phyloP scores from a whole-genome alignment of 2,888 invertebrate genomes.

The Erebia epiphron region DNA sequence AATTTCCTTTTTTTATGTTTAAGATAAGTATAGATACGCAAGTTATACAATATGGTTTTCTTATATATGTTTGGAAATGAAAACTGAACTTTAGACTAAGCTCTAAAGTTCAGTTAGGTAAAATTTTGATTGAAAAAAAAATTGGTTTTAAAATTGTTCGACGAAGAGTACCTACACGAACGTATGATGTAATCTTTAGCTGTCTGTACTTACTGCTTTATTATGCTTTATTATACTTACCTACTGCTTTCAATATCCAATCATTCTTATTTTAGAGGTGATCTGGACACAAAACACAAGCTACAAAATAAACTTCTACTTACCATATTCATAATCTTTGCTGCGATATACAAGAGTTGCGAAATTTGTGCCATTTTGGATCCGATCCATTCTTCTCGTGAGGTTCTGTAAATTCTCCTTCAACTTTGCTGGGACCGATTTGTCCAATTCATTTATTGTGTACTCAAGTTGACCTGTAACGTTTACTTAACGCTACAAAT shows the following conservation, averaged over 20 bases:
- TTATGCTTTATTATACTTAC: no score
- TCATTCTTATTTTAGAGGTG: conserved; percentile 16
- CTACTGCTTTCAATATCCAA: background rate
- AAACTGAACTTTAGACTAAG: no score
- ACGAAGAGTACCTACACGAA: no score
- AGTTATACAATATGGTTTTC: no score
- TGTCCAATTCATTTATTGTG: conserved; percentile 73
- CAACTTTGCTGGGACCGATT: conserved; percentile 67
- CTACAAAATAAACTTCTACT: conserved; percentile 36
- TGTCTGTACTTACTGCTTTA: no score
- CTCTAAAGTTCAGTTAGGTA: no score
- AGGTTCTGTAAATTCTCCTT: conserved; percentile 72
- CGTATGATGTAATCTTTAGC: no score
- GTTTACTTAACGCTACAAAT: background rate
- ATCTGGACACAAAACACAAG: conserved; percentile 16
- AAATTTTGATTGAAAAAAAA: no score
- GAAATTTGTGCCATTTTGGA: conserved; percentile 59
- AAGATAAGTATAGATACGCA: no score
- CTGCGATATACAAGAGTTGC: conserved; percentile 63
- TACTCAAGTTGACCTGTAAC: conserved; percentile 70
- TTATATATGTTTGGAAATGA: no score
- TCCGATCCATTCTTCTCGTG: conserved; percentile 71
- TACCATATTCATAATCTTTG: conserved; percentile 78
- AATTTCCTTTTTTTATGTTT: no score
- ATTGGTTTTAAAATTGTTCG: no score